Evolutionary conservation across 2,888 invertebrate species (phyloP).

Genomic region (Drosophila falleni): DNA sequence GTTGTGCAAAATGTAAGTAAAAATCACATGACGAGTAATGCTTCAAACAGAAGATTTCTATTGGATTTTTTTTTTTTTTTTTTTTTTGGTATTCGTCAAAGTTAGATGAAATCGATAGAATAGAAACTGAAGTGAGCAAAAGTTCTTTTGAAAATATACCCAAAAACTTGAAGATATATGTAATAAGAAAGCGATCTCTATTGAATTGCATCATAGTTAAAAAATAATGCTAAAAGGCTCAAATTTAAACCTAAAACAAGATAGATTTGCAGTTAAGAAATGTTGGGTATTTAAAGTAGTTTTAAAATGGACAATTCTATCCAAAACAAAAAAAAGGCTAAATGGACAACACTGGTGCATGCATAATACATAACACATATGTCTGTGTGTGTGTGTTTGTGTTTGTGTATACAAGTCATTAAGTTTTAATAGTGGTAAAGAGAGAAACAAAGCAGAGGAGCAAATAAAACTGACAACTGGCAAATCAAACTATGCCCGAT

Average conservation of each 20-base stretch:
- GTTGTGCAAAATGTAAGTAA: constrained; percentile 19
- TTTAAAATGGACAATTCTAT: too few relatives aligned
- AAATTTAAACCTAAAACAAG: neutral
- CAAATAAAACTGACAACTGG: neutral
- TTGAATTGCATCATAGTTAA: too few relatives aligned
- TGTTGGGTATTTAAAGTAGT: neutral
- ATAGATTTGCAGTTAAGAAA: neutral
- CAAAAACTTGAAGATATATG: neutral
- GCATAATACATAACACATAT: neutral
- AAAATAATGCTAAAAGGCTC: neutral
- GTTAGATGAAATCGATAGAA: neutral
- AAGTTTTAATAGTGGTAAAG: neutral
- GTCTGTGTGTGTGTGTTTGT: neutral
- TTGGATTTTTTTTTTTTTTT: neutral
- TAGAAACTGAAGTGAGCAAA: neutral
- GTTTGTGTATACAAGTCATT: neutral
- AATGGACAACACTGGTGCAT: too few relatives aligned
- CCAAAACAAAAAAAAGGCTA: too few relatives aligned
- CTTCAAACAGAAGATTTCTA: neutral
- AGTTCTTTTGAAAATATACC: neutral
- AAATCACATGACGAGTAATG: neutral
- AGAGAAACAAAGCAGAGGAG: neutral
- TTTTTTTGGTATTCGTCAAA: neutral
- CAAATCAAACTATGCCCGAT: constrained; percentile 26
- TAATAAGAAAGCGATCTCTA: too few relatives aligned